Evolutionary conservation across 2,113 vertebrate genomes (phyloP), one percentile per base, ranked within the genome.

Genomic region (Rhabdornis inornatus): DNA sequence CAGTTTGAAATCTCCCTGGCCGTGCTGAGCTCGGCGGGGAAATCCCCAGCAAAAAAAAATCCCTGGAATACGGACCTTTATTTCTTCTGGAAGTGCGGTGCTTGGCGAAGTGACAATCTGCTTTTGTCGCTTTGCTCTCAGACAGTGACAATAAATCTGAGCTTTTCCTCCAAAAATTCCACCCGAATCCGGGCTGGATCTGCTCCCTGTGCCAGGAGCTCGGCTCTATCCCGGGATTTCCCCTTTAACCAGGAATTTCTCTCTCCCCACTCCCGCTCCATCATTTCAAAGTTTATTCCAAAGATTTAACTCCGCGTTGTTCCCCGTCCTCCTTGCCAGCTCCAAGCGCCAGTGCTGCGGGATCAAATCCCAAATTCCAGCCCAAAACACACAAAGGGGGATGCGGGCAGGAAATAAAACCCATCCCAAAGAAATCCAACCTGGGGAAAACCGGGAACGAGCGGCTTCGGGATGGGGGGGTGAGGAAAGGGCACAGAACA

Each of bases 401-500:
- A 4, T 0, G 5, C 0, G 6, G 14, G 6, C 4, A 59, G 33
- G 30, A 63, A 18, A 17, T 1, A 4, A 59, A 95, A 65, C 39
- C 56, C 87, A 21, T 19, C 47, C 57, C 53, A 13, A 39, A 22
- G 30, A 50, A 69, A 87, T 24, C 5, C 20, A 10, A 76, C 30
- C 66, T 0, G 66, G 30, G 70, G 23, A 33, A 23, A 68, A 31
- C n/a, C 57, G 30, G 13, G 83, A 92, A 17, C 23, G 11, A 12
- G 49, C 3, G 10, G 20, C 49, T 21, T 25, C 22, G 37, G 59
- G 2, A 12, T 13, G 60, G 6, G 18, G 10, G 40, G 9, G 39
- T n/a, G n/a, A n/a, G 19, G 1, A 18, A 45, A 16, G 17, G 30
- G 14, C 4, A 15, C 9, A 21, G 40, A 94, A 66, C 56, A 52